These are phyloP conservation scores for Chaenogobius annularis DNA, from an alignment of 2,113 vertebrate genomes.

Conservation along the genomic window DNA sequence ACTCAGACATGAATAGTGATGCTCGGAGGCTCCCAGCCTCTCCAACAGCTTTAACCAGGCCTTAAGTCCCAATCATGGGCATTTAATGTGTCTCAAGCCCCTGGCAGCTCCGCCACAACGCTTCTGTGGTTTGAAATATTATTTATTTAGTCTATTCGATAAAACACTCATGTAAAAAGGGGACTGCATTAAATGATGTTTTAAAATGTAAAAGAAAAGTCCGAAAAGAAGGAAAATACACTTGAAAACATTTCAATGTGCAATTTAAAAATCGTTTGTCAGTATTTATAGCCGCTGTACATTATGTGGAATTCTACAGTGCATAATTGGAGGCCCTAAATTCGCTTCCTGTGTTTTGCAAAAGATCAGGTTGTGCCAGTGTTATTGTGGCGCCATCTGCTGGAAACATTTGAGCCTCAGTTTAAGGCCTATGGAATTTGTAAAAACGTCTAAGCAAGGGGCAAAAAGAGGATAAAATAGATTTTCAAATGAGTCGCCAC, in stretches of 20 bases:
- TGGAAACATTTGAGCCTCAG: conserved; percentile 49
- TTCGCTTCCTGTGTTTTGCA: not conserved
- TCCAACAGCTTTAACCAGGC: conserved; percentile 89
- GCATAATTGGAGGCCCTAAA: not conserved
- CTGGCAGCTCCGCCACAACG: conserved; percentile 87
- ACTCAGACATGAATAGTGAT: conserved; percentile 87
- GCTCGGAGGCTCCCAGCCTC: conserved; percentile 85
- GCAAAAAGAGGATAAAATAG: too few species aligned
- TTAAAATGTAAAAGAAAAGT: too few species aligned
- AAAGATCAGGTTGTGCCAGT: not conserved
- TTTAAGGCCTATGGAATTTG: conserved; percentile 6
- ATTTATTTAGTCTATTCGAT: conserved; percentile 88
- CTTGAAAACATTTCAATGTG: not conserved
- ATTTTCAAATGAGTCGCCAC: not conserved
- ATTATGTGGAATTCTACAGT: not conserved
- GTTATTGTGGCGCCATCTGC: conserved; percentile 71
- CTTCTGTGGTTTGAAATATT: conserved; percentile 93
- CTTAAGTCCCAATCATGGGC: conserved; percentile 98
- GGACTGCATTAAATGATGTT: too few species aligned
- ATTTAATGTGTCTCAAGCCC: conserved; percentile 98
- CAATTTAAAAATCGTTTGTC: too few species aligned
- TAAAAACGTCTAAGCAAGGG: not conserved
- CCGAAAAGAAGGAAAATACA: too few species aligned
- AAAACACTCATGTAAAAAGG: conserved; percentile 58
- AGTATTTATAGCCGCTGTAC: not conserved